phyloP scores from a whole-genome alignment of 2,797 vertebrate genomes.

The Periparus ater region DNA sequence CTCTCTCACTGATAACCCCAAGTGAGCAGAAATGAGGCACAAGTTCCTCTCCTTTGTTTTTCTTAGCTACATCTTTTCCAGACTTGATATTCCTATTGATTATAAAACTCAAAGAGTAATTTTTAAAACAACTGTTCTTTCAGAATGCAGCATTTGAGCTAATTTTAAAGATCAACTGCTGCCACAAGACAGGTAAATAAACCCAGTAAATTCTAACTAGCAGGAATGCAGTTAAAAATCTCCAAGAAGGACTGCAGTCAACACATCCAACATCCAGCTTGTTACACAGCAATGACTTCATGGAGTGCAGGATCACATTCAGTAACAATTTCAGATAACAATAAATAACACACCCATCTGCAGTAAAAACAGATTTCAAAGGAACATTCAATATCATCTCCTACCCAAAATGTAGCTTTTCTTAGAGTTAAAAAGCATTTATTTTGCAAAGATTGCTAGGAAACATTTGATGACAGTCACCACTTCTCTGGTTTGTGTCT shows the following conservation, averaged over 20 bases:
- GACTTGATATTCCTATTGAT: background rate
- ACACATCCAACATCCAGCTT: background rate
- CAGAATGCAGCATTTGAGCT: background rate
- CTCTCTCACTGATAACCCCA: constrained; percentile 52
- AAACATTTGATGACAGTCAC: background rate
- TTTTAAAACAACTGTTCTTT: background rate
- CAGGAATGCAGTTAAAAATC: background rate
- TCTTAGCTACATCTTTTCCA: constrained; percentile 1
- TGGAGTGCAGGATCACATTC: background rate
- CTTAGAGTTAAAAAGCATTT: background rate
- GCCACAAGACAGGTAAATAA: background rate
- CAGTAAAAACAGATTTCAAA: constrained; percentile 14
- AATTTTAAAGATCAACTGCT: background rate
- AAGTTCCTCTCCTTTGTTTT: constrained; percentile 35
- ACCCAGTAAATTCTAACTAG: background rate
- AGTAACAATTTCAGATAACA: background rate
- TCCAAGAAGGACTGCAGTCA: background rate
- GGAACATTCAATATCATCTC: background rate
- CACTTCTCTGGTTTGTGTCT: constrained; percentile 14
- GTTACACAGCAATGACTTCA: accelerated
- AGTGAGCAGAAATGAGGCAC: background rate
- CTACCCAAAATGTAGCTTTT: background rate
- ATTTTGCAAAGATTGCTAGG: constrained; percentile 2
- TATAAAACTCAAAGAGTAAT: background rate
- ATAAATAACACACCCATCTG: background rate